Conservation (phyloP, 2,113 vertebrate genomes). For the Micronisus gabar region DNA sequence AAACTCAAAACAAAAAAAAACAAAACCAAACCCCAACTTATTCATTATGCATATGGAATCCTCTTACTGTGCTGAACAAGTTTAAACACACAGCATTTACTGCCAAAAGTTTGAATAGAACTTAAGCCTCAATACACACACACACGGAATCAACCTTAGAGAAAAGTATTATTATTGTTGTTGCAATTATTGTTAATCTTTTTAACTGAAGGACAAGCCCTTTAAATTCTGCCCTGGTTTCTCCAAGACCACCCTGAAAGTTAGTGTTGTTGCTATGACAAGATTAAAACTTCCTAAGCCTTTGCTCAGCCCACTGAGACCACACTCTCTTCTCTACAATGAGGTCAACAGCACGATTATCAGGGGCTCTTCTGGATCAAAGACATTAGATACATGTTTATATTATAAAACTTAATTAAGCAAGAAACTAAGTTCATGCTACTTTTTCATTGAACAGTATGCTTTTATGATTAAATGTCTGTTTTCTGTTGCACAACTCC, state of each 20-base stretch:
- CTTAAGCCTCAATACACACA: background rate
- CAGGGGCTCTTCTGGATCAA: constrained; percentile 1
- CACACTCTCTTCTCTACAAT: background rate
- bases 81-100: background rate
- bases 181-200: background rate
- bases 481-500: background rate
- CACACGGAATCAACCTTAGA: background rate
- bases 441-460: background rate
- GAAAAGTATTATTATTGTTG: background rate
- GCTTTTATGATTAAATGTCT: background rate
- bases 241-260: constrained; percentile 13
- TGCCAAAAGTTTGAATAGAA: background rate
- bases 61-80: background rate
- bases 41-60: background rate
- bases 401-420: background rate
- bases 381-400: background rate
- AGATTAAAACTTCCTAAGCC: background rate
- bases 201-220: background rate
- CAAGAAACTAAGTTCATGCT: background rate
- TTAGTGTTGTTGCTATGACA: background rate
- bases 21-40: background rate
- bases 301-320: background rate
- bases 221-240: background rate
- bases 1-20: too few species aligned
- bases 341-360: background rate